These are phyloP conservation scores for Stigmatopora nigra DNA, from an alignment of 2,113 vertebrate species.

Conservation along the genomic window DNA sequence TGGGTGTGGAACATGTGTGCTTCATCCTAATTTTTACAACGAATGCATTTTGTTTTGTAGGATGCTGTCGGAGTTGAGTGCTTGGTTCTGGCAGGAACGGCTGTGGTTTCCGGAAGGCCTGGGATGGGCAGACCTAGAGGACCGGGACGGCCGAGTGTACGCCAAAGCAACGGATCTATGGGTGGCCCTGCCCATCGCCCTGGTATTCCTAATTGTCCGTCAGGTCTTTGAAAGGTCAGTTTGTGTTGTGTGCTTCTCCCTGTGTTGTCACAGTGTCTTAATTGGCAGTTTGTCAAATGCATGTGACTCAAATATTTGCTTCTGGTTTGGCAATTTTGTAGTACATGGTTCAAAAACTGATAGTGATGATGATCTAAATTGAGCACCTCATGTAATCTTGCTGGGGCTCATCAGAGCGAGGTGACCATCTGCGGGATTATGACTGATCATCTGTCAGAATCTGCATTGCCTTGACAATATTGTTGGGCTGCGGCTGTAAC, in stretches of 20 bases:
- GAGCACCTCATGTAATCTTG: neutral
- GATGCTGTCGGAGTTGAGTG: slow-evolving; percentile 81
- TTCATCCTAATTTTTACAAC: neutral
- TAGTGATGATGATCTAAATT: neutral
- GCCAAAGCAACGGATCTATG: slow-evolving; percentile 83
- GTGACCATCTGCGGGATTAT: too few species aligned
- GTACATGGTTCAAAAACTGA: neutral
- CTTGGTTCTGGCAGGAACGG: slow-evolving; percentile 88
- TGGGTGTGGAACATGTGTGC: slow-evolving; percentile 4
- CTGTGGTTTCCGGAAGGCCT: slow-evolving; percentile 88
- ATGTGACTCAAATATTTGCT: neutral
- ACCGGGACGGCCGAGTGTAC: slow-evolving; percentile 79
- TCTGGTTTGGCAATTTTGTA: neutral
- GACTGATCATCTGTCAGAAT: too few species aligned
- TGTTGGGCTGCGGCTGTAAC: neutral
- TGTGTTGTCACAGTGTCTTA: neutral
- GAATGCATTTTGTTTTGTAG: slow-evolving; percentile 48
- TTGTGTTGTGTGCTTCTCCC: neutral
- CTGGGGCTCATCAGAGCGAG: too few species aligned
- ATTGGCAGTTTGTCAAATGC: neutral
- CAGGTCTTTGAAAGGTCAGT: slow-evolving; percentile 88
- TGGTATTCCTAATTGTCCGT: slow-evolving; percentile 80
- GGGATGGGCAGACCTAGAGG: slow-evolving; percentile 88
- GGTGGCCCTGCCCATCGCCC: slow-evolving; percentile 79
- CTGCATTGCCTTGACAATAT: too few species aligned